phyloP scores from a whole-genome alignment of 2,888 invertebrate species.

The Microplitis manilae region DNA sequence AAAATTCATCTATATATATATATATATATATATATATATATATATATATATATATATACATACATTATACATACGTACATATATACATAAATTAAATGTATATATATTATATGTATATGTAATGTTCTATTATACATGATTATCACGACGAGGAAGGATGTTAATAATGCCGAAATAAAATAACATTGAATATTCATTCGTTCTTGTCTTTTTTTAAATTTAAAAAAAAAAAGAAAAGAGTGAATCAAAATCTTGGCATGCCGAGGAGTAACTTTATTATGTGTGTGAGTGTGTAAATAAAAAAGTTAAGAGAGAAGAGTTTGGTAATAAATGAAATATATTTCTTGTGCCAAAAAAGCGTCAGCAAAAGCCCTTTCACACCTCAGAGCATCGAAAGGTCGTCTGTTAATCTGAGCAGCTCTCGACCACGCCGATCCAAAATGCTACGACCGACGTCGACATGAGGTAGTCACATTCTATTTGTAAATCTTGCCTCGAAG shows the following conservation, averaged over 20 bases:
- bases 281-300: not conserved
- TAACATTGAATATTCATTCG: conserved; percentile 46
- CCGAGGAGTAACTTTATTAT: not conserved
- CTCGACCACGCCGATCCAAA: not conserved
- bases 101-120: not conserved
- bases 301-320: not conserved
- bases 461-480: conserved; percentile 39
- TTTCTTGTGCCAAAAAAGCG: conserved; percentile 38
- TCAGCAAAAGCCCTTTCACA: conserved; percentile 48
- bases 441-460: conserved; percentile 12
- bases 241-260: not conserved
- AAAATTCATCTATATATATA: not conserved
- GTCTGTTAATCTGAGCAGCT: conserved; percentile 40
- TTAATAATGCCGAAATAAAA: conserved; percentile 33
- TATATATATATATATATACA: not conserved
- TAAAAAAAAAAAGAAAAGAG: not conserved
- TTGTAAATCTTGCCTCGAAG: conserved; percentile 47
- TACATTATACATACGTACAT: too few species aligned
- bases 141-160: conserved; percentile 25
- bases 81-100: not conserved
- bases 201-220: not conserved
- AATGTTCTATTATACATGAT: conserved; percentile 22
- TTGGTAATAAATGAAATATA: conserved; percentile 18
- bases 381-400: conserved; percentile 41
- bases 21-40: too few species aligned